These are phyloP conservation scores for Drosophila parthenogenetica DNA, from an alignment of 2,888 invertebrate genomes.

Conservation along the genomic window DNA sequence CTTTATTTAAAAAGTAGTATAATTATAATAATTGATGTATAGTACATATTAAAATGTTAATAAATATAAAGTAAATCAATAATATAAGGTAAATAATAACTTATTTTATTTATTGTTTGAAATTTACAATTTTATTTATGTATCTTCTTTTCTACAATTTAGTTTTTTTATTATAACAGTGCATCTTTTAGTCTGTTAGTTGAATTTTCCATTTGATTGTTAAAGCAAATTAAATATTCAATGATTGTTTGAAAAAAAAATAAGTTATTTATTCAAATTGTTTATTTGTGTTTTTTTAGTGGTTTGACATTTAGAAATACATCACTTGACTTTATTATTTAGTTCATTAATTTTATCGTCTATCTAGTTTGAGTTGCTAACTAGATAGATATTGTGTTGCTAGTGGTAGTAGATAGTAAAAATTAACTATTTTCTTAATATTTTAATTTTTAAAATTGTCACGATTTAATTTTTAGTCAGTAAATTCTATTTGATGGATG, in stretches of 20 bases:
- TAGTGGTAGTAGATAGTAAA: no score
- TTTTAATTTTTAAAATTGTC: no score
- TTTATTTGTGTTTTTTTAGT: no score
- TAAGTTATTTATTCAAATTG: conserved; percentile 5
- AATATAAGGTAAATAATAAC: no score
- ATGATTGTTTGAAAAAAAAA: neutral
- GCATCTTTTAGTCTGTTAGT: neutral
- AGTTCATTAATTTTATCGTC: neutral
- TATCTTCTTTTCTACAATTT: no score
- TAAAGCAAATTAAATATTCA: conserved; percentile 26
- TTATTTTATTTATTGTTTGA: no score
- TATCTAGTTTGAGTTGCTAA: neutral
- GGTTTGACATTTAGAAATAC: neutral
- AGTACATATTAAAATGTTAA: no score
- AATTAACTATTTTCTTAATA: no score
- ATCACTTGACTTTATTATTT: neutral
- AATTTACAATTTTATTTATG: no score
- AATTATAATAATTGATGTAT: no score
- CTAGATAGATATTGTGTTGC: neutral
- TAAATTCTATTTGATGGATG: neutral
- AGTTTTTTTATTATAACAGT: neutral
- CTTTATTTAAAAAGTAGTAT: no score
- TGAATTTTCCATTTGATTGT: neutral
- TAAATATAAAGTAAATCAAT: no score
- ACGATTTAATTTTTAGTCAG: neutral